These are phyloP conservation scores for Choreutis nemorana DNA, from an alignment of 2,888 invertebrate genomes.

Conservation along the genomic window DNA sequence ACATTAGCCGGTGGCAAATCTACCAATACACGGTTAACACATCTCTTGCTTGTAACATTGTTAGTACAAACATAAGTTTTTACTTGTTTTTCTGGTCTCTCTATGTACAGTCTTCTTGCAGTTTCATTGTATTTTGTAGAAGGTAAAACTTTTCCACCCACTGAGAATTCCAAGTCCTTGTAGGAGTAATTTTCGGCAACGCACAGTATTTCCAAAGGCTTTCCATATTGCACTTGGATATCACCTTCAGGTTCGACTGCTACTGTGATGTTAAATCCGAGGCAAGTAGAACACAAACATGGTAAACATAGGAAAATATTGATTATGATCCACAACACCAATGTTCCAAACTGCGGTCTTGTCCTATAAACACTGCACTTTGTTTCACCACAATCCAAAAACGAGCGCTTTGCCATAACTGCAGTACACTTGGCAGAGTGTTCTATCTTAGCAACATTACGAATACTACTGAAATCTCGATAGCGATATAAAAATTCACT, in stretches of 20 bases:
- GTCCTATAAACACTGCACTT: conserved; percentile 34
- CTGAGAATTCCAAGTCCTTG: conserved; percentile 48
- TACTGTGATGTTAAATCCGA: conserved; percentile 31
- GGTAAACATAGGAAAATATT: conserved; percentile 41
- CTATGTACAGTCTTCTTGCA: conserved; percentile 65
- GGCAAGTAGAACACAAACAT: conserved; percentile 38
- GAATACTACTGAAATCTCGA: conserved; percentile 24
- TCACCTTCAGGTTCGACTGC: conserved; percentile 62
- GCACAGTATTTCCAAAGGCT: conserved; percentile 71
- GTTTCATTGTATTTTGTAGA: conserved; percentile 69
- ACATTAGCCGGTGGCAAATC: conserved; percentile 70
- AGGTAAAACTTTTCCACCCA: conserved; percentile 17
- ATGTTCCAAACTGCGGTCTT: conserved; percentile 32
- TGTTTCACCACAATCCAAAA: conserved; percentile 24
- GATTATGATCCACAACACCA: conserved; percentile 43
- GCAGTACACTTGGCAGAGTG: conserved; percentile 13
- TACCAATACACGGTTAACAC: conserved; percentile 35
- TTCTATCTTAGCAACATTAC: conserved; percentile 34
- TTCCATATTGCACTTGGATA: conserved; percentile 65
- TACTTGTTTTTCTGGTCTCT: conserved; percentile 58
- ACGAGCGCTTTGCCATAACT: conserved; percentile 33
- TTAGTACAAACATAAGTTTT: conserved; percentile 64
- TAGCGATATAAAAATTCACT: conserved; percentile 35
- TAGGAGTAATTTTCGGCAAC: conserved; percentile 52
- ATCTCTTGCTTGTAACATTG: conserved; percentile 28